phyloP scores from a whole-genome alignment of 2,888 invertebrate species.

The Serrognathus titanus region DNA sequence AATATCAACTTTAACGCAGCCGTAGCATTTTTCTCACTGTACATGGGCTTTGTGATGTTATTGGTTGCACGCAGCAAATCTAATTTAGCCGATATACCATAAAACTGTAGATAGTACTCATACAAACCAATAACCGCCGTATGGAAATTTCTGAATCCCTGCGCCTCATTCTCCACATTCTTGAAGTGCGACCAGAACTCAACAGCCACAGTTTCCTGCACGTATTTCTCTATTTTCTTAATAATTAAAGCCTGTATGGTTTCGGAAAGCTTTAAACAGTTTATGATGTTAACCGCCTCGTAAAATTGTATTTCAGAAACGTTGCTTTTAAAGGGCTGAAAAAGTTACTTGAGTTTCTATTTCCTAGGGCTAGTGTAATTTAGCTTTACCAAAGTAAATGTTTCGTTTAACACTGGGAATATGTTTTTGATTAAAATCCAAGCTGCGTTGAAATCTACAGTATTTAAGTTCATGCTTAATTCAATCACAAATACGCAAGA shows the following conservation, averaged over 20 bases:
- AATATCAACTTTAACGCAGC: conserved; percentile 63
- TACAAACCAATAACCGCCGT: conserved; percentile 65
- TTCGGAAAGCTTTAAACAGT: conserved; percentile 36
- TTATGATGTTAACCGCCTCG: conserved; percentile 39
- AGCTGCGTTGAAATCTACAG: conserved; percentile 20
- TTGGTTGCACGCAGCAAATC: conserved; percentile 52
- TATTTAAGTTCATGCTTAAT: too few relatives aligned
- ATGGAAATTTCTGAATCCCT: conserved; percentile 64
- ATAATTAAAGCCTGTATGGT: conserved; percentile 48
- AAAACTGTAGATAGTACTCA: conserved; percentile 54
- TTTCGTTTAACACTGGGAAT: conserved; percentile 39
- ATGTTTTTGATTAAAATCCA: conserved; percentile 36
- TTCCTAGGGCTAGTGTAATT: background rate
- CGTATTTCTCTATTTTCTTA: conserved; percentile 56
- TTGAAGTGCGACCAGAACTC: conserved; percentile 65
- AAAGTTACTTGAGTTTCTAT: conserved; percentile 6
- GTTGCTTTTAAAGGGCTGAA: conserved; percentile 18
- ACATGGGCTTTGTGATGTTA: conserved; percentile 51
- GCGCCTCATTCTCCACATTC: conserved; percentile 52
- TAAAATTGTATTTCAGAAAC: conserved; percentile 41
- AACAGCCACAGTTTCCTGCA: conserved; percentile 60
- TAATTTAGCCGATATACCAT: conserved; percentile 56
- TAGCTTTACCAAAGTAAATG: conserved; percentile 24
- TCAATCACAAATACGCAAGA: too few relatives aligned
- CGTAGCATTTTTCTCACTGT: conserved; percentile 55